Conservation (phyloP, 2,797 vertebrate species). For the Crocodylus rhombifer region DNA sequence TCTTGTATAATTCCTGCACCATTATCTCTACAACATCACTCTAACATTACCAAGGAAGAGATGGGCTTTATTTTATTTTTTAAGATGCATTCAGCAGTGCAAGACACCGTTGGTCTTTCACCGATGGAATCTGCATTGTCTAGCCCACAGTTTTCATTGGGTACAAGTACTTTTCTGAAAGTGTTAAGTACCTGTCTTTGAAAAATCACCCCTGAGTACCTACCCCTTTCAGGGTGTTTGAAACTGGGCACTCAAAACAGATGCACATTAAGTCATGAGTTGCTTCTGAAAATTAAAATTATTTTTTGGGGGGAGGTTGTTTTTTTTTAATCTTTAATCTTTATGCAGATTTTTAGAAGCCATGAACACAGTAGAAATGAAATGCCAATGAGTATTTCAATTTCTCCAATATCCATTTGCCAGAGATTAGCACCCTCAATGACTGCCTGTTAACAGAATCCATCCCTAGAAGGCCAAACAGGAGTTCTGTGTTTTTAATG, state of each 20-base stretch:
- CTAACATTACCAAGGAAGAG: too few relatives aligned
- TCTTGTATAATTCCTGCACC: too few relatives aligned
- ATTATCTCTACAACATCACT: too few relatives aligned
- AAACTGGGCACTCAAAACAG: not conserved
- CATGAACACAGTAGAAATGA: not conserved
- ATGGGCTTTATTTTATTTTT: too few relatives aligned
- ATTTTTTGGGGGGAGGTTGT: not conserved
- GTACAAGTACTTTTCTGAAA: not conserved
- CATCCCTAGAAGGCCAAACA: constrained; percentile 10
- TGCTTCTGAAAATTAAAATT: not conserved
- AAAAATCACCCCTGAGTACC: not conserved
- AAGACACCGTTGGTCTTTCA: too few relatives aligned
- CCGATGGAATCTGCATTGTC: too few relatives aligned
- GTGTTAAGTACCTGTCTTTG: not conserved
- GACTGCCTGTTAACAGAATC: constrained; percentile 8
- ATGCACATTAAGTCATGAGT: not conserved
- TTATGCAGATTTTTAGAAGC: not conserved
- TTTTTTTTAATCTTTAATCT: constrained; percentile 12
- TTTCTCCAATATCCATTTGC: not conserved
- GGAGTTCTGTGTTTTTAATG: not conserved
- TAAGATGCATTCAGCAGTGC: too few relatives aligned
- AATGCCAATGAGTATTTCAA: not conserved
- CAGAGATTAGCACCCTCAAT: not conserved
- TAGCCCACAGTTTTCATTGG: too few relatives aligned
- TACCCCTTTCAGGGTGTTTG: not conserved